A percentile compares a stretch with the other conserved stretches of the same genome.
Conservation (phyloP, 2,113 vertebrate species). For the Oenanthe melanoleuca region DNA sequence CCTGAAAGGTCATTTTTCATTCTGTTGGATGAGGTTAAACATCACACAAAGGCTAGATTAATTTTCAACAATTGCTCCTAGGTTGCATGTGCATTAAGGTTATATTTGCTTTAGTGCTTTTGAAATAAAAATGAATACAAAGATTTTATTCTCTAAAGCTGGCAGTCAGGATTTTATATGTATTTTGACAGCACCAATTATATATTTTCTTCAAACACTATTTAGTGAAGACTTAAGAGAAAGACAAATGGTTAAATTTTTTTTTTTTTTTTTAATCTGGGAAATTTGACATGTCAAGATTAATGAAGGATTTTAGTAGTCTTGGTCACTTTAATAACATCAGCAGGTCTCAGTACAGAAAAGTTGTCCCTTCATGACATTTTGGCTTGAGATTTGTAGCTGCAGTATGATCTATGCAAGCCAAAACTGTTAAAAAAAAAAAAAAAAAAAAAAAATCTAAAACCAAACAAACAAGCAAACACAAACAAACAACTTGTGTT, state of each 20-base stretch:
- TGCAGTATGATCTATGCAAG: background rate
- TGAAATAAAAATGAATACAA: background rate
- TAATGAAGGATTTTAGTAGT: slow-evolving; percentile 18
- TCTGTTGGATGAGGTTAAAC: background rate
- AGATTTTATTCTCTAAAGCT: background rate
- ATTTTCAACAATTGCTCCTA: background rate
- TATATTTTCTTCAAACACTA: background rate
- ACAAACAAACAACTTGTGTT: background rate
- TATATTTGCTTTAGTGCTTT: background rate
- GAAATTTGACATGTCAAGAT: background rate
- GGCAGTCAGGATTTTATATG: background rate
- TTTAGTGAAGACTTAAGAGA: background rate
- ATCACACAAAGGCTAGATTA: background rate
- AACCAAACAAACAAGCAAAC: background rate
- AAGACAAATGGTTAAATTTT: background rate
- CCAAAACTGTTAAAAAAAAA: background rate
- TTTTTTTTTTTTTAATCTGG: background rate
- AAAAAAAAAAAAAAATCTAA: background rate
- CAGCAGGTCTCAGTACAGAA: background rate
- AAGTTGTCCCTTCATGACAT: background rate
- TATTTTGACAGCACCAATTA: background rate
- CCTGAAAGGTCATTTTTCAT: background rate
- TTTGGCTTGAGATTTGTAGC: slow-evolving; percentile 12
- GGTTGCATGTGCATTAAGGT: background rate
- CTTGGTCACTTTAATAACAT: slow-evolving; percentile 1